phyloP scores from a whole-genome alignment of 2,888 invertebrate genomes.

The Pogonocherus hispidulus region DNA sequence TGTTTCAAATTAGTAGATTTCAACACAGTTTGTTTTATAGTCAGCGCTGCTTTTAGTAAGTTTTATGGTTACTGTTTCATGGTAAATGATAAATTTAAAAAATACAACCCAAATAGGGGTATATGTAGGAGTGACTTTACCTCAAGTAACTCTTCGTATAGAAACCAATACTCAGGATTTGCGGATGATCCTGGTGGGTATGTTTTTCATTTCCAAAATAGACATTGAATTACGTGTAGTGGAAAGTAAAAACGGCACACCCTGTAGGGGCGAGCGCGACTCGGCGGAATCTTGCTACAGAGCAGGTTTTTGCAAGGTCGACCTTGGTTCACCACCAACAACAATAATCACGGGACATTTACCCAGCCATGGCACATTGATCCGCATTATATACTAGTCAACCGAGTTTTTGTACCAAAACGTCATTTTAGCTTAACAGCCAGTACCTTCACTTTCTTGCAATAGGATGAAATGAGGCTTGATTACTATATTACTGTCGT shows the following conservation, averaged over 20 bases:
- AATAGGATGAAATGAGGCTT: constrained; percentile 33
- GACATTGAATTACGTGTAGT: too few relatives aligned
- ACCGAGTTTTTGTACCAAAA: constrained; percentile 40
- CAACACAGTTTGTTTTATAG: too few relatives aligned
- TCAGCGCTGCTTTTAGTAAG: too few relatives aligned
- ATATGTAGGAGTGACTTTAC: too few relatives aligned
- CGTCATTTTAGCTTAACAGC: constrained; percentile 24
- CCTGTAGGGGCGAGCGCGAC: neutral
- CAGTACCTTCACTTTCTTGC: constrained; percentile 47
- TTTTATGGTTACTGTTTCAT: too few relatives aligned
- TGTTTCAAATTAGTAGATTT: too few relatives aligned
- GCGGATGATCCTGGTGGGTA: too few relatives aligned
- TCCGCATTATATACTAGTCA: constrained; percentile 49
- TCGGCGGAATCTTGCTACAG: constrained; percentile 37
- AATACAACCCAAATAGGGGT: too few relatives aligned
- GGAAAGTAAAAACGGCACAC: neutral
- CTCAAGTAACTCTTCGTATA: too few relatives aligned
- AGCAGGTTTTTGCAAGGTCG: constrained; percentile 56
- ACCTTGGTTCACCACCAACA: constrained; percentile 48
- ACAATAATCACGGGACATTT: constrained; percentile 56
- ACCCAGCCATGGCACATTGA: constrained; percentile 56
- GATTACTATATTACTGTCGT: neutral
- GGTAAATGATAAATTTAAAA: too few relatives aligned
- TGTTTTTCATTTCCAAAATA: too few relatives aligned
- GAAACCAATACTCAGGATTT: too few relatives aligned